Conservation (phyloP, 2,797 vertebrate genomes). For the Alectoris magna region DNA sequence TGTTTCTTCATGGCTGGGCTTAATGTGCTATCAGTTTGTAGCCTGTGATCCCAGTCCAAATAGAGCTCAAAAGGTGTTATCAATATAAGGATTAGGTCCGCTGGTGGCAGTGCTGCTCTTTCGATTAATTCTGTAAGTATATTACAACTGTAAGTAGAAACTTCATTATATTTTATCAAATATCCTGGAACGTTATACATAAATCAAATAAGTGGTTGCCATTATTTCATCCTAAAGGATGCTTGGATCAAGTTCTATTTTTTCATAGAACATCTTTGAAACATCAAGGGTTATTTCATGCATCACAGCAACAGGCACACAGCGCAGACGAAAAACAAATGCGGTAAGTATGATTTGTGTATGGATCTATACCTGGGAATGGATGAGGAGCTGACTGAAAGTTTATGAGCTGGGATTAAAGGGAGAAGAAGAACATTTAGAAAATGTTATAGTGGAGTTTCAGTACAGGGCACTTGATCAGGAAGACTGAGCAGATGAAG, state of each 20-base stretch:
- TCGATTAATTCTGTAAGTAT: neutral
- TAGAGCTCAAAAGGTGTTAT: neutral
- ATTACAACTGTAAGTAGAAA: neutral
- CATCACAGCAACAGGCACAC: neutral
- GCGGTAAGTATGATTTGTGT: neutral
- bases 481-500: neutral
- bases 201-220: neutral
- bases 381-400: neutral
- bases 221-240: neutral
- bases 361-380: neutral
- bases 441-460: neutral
- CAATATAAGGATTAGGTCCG: neutral
- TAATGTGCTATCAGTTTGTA: neutral
- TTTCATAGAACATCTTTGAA: neutral
- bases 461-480: neutral
- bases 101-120: neutral
- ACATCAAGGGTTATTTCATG: neutral
- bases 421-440: neutral
- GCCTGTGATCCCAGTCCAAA: neutral
- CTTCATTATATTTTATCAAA: neutral
- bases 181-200: neutral
- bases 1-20: neutral
- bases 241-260: neutral
- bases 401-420: neutral
- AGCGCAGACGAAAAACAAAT: neutral